Evolutionary conservation across 2,797 vertebrate species (phyloP).

Genomic region (Xenops minutus): DNA sequence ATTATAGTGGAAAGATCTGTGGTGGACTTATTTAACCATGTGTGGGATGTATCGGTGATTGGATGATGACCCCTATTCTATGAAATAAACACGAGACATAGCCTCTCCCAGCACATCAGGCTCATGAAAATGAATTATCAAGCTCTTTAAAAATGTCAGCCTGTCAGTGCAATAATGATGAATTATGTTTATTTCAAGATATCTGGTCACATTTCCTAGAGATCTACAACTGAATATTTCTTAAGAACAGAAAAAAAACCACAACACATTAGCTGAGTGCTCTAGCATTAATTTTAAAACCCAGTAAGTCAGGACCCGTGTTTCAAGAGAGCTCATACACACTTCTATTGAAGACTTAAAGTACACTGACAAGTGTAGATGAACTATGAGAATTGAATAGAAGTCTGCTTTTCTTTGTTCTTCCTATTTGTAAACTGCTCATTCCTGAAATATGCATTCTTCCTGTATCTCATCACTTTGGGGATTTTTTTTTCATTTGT

Average conservation of each 20-base stretch:
- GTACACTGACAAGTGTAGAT: neutral
- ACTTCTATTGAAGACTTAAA: neutral
- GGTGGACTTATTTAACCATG: slow-evolving; percentile 48
- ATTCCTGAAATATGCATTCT: neutral
- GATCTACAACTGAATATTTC: neutral
- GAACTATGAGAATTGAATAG: neutral
- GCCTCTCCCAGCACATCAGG: neutral
- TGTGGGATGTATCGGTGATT: slow-evolving; percentile 1
- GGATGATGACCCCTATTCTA: neutral
- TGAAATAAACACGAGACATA: neutral
- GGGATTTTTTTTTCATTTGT: neutral
- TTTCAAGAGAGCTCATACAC: neutral
- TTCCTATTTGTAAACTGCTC: neutral
- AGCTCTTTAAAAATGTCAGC: neutral
- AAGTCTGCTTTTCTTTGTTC: neutral
- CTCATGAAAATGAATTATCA: slow-evolving; percentile 5
- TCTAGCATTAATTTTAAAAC: neutral
- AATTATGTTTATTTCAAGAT: slow-evolving; percentile 22
- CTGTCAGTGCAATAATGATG: neutral
- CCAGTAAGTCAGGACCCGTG: neutral
- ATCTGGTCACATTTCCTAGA: slow-evolving; percentile 12
- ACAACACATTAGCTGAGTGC: neutral
- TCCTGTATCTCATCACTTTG: neutral
- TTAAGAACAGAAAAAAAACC: neutral
- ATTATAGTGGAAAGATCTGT: slow-evolving; percentile 53